A percentile compares a stretch with the other conserved stretches of the same genome.
phyloP scores from a whole-genome alignment of 2,113 vertebrate genomes.

The Amblyornis subalaris region DNA sequence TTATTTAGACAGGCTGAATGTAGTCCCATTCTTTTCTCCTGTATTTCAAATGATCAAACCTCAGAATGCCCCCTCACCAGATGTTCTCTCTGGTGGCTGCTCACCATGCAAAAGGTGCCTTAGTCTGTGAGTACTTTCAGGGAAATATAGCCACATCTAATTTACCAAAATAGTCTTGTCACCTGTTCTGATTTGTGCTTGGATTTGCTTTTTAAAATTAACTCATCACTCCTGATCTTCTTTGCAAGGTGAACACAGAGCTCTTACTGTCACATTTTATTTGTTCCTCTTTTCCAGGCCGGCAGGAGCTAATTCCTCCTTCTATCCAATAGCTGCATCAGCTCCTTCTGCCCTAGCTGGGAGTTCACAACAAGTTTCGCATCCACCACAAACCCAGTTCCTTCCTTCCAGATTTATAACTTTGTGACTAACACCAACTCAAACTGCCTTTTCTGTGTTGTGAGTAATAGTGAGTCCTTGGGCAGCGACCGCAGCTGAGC shows the following conservation, averaged over 20 bases:
- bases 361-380: not conserved
- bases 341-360: not conserved
- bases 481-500: not conserved
- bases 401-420: not conserved
- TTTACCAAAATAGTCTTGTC: not conserved
- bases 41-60: not conserved
- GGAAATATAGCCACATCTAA: not conserved
- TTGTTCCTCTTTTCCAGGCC: not conserved
- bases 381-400: not conserved
- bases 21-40: not conserved
- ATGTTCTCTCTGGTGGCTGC: not conserved
- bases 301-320: not conserved
- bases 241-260: not conserved
- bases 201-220: slow-evolving; percentile 15
- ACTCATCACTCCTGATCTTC: not conserved
- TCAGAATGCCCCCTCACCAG: not conserved
- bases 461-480: not conserved
- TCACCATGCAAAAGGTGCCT: not conserved
- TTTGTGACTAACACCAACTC: not conserved
- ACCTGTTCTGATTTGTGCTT: not conserved
- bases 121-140: not conserved
- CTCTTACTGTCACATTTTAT: not conserved
- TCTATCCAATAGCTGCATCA: not conserved
- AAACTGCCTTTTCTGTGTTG: not conserved
- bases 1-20: not conserved